Conservation (phyloP, 2,797 vertebrate genomes). For the Thalassophryne amazonica region DNA sequence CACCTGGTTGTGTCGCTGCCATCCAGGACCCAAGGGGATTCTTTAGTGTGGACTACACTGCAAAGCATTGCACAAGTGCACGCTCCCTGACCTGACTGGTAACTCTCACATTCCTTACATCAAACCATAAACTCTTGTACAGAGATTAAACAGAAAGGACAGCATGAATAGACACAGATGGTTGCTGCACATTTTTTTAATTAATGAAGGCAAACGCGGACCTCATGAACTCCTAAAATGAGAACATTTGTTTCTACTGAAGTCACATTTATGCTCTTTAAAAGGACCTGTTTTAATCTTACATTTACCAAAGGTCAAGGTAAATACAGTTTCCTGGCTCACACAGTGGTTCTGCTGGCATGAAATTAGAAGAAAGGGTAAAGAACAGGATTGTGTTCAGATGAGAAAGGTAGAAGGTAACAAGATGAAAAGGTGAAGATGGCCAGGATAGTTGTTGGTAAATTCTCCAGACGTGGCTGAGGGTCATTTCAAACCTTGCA, state of each 20-base stretch:
- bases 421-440: not conserved
- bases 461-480: not conserved
- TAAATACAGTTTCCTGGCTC: conserved; percentile 26
- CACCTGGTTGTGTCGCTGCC: too few species aligned
- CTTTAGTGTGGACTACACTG: too few species aligned
- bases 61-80: too few species aligned
- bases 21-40: too few species aligned
- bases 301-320: too few species aligned
- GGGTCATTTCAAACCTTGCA: not conserved
- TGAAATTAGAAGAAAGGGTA: conserved; percentile 23
- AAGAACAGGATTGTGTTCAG: conserved; percentile 16
- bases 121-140: conserved; percentile 19
- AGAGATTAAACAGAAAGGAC: conserved; percentile 44
- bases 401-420: conserved; percentile 5
- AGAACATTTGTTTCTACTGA: conserved; percentile 66
- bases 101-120: conserved; percentile 33
- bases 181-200: conserved; percentile 37
- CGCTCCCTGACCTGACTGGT: too few species aligned
- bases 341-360: conserved; percentile 27
- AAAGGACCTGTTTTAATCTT: conserved; percentile 11
- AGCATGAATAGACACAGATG: conserved; percentile 40
- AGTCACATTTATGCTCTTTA: conserved; percentile 47
- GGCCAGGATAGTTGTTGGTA: not conserved
- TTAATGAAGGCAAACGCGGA: conserved; percentile 44
- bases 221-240: conserved; percentile 43